Percentiles rank a stretch among this genome's conserved stretches.
phyloP scores from a whole-genome alignment of 2,797 vertebrate species.

The Poeciliopsis infans region DNA sequence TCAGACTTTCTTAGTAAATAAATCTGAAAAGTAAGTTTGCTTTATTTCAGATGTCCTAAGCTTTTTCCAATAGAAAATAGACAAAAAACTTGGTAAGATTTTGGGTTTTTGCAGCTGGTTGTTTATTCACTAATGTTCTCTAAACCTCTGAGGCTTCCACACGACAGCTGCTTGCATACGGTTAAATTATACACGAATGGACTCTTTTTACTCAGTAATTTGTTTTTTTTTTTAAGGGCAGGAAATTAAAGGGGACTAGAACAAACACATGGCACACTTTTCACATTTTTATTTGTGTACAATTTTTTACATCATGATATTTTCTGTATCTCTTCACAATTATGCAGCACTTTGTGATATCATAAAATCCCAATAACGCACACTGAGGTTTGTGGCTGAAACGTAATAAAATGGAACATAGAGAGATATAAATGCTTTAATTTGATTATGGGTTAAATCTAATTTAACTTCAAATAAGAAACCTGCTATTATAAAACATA shows the following conservation, averaged over 20 bases:
- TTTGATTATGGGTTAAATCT: constrained; percentile 58
- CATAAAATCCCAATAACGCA: background rate
- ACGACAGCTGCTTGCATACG: background rate
- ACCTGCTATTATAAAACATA: background rate
- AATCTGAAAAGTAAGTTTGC: background rate
- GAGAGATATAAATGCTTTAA: constrained; percentile 27
- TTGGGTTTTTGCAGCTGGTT: background rate
- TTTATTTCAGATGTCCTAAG: too few relatives aligned
- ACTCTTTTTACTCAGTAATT: background rate
- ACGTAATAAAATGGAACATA: background rate
- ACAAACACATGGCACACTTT: background rate
- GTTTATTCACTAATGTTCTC: background rate
- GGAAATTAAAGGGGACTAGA: background rate
- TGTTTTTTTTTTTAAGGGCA: background rate
- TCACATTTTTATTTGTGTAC: background rate
- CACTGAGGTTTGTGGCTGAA: background rate
- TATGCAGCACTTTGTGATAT: background rate
- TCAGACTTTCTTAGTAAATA: background rate
- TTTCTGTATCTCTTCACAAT: background rate
- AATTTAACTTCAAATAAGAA: constrained; percentile 36
- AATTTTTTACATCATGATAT: background rate
- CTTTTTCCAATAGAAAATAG: too few relatives aligned
- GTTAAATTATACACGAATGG: background rate
- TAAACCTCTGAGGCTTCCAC: background rate
- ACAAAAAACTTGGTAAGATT: too few relatives aligned